Evolutionary conservation across 2,113 vertebrate genomes (phyloP).

Genomic region (Panthera leo): DNA sequence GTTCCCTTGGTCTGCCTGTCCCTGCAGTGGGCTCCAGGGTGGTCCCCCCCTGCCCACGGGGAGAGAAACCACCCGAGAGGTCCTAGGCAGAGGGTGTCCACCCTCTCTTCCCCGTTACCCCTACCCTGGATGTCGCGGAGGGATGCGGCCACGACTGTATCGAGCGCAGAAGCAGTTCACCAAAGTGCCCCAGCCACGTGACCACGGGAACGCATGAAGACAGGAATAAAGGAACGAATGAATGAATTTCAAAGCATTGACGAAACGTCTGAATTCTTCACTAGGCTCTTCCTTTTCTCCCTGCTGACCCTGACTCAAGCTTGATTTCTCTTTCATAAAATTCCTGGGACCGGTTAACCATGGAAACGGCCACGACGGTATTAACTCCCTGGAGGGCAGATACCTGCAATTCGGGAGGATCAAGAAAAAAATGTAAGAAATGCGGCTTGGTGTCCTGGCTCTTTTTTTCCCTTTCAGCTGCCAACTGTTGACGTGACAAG

Average conservation of each 20-base stretch:
- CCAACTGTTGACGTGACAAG: not conserved
- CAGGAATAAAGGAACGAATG: rapidly evolving
- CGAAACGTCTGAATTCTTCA: not conserved
- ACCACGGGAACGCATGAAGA: rapidly evolving
- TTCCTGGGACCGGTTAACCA: not conserved
- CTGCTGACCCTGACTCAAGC: not conserved
- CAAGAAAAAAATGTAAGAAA: not conserved
- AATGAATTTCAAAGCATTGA: not conserved
- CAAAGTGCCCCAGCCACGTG: rapidly evolving
- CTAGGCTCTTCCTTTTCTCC: not conserved
- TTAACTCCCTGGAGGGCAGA: not conserved
- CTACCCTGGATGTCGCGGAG: rapidly evolving
- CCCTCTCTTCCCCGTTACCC: not conserved
- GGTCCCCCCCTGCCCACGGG: not conserved
- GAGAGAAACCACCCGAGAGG: not conserved
- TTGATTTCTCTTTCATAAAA: not conserved
- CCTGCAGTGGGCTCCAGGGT: not conserved
- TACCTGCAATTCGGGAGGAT: not conserved
- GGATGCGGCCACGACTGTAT: rapidly evolving
- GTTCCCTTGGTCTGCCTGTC: not conserved
- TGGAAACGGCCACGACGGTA: rapidly evolving
- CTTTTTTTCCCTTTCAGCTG: not conserved
- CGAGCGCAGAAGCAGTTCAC: not conserved
- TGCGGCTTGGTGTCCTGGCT: not conserved
- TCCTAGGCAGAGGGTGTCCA: not conserved